Conservation (phyloP, 2,113 vertebrate species). For the Dipodomys ordii region DNA sequence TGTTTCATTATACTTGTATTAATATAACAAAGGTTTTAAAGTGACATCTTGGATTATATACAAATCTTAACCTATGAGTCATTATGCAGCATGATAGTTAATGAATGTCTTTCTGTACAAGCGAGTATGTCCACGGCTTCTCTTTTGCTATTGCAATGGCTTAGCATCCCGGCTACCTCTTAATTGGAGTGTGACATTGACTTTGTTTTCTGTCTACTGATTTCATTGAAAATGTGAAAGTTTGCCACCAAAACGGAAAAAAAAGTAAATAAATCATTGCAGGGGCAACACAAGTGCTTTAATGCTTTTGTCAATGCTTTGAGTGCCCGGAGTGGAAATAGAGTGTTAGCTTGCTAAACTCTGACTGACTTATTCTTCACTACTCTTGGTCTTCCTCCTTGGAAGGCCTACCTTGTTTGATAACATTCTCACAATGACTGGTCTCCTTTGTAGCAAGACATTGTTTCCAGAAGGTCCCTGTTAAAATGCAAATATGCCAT, state of each 20-base stretch:
- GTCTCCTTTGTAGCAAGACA: conserved; percentile 65
- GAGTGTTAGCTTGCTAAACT: neutral
- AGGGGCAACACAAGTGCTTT: neutral
- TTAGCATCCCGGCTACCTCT: neutral
- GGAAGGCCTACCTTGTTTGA: conserved; percentile 71
- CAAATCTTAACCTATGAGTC: neutral
- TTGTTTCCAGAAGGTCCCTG: conserved; percentile 80
- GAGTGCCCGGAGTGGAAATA: conserved; percentile 20
- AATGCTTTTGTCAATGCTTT: neutral
- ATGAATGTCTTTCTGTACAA: neutral
- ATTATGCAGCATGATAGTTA: neutral
- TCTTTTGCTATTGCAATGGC: neutral
- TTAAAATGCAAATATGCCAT: conserved; percentile 84
- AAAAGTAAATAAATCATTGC: conserved; percentile 15
- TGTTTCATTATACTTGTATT: neutral
- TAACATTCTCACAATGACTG: conserved; percentile 64
- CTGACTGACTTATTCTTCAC: conserved; percentile 60
- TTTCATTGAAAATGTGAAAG: conserved; percentile 1
- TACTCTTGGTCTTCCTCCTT: conserved; percentile 18
- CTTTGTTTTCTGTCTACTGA: neutral
- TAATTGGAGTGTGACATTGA: neutral
- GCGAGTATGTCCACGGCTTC: neutral
- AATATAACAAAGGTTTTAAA: conserved; percentile 48
- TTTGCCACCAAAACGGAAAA: neutral
- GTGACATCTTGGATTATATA: neutral